Evolutionary conservation across 2,113 vertebrate genomes (phyloP).

Genomic region (Hemichromis elongatus): DNA sequence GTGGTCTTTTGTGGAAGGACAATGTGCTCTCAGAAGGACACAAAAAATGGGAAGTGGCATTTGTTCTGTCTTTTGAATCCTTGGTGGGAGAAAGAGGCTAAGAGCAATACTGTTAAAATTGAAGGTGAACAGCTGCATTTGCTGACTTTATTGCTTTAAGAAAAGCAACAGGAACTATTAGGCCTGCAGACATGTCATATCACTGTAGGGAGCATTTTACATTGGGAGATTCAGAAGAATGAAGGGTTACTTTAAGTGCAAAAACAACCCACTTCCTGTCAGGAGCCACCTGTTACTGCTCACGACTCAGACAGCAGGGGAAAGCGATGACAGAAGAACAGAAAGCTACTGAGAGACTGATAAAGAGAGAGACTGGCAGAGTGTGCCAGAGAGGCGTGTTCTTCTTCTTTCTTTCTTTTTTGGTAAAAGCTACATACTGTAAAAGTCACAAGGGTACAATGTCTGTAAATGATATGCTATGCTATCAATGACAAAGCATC

Average conservation of each 20-base stretch:
- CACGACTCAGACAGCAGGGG: constrained; percentile 26
- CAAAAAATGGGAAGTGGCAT: not conserved
- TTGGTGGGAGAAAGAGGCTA: not conserved
- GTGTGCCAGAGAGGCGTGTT: not conserved
- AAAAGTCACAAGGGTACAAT: constrained; percentile 28
- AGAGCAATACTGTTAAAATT: not conserved
- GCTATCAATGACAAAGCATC: not conserved
- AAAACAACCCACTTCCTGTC: constrained; percentile 39
- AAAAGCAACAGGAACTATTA: not conserved
- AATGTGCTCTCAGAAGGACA: not conserved
- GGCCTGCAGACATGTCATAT: not conserved
- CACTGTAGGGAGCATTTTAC: not conserved
- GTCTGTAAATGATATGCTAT: constrained; percentile 11
- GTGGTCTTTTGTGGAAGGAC: not conserved
- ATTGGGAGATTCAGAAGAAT: not conserved
- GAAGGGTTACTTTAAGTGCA: constrained; percentile 20
- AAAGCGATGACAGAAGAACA: not conserved
- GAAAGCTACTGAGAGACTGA: not conserved
- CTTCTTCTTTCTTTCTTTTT: not conserved
- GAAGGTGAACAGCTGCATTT: not conserved
- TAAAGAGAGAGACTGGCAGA: not conserved
- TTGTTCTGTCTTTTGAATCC: not conserved
- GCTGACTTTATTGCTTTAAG: not conserved
- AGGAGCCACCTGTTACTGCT: constrained; percentile 53
- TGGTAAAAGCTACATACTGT: not conserved